A percentile compares a stretch with the other conserved stretches of the same genome.
Conservation (phyloP, 64 coral and sea anemone genomes). For the Dendrophyllia cribrosa region DNA sequence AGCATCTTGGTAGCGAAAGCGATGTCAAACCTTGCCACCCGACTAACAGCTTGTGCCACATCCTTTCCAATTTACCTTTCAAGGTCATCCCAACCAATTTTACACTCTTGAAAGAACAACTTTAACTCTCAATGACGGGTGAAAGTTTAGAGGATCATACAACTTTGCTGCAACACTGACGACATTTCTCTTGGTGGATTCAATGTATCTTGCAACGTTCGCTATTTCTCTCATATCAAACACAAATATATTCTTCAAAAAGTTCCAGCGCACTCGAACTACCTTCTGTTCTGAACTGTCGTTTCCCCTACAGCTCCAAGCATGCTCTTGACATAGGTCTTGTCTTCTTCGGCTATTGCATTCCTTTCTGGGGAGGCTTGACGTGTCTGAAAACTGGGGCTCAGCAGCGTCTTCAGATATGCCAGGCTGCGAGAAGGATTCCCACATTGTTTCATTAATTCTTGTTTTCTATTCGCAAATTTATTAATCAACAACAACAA, state of each 20-base stretch:
- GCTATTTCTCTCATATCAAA: slow-evolving; percentile 37
- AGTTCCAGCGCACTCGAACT: slow-evolving; percentile 48
- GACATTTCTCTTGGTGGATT: slow-evolving; percentile 19
- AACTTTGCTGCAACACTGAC: too few species aligned
- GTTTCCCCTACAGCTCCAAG: background rate
- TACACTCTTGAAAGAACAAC: slow-evolving; percentile 38
- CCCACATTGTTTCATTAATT: too few species aligned
- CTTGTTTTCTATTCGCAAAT: too few species aligned
- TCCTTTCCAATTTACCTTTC: background rate
- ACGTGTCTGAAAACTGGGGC: too few species aligned
- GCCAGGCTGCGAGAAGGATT: too few species aligned
- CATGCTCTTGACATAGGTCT: slow-evolving; percentile 9
- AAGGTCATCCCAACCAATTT: slow-evolving; percentile 38
- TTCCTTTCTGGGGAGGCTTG: background rate
- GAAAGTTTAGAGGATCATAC: slow-evolving; percentile 29
- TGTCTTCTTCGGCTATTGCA: slow-evolving; percentile 9
- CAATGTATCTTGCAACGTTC: slow-evolving; percentile 18
- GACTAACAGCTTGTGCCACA: slow-evolving; percentile 15
- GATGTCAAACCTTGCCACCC: background rate
- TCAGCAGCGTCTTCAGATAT: too few species aligned
- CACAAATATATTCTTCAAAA: background rate
- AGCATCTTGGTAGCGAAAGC: slow-evolving; percentile 10
- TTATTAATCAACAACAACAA: too few species aligned
- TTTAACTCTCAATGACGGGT: slow-evolving; percentile 23
- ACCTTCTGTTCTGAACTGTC: slow-evolving; percentile 14